phyloP scores from a whole-genome alignment of 2,113 vertebrate species.

The Xenopus tropicalis region DNA sequence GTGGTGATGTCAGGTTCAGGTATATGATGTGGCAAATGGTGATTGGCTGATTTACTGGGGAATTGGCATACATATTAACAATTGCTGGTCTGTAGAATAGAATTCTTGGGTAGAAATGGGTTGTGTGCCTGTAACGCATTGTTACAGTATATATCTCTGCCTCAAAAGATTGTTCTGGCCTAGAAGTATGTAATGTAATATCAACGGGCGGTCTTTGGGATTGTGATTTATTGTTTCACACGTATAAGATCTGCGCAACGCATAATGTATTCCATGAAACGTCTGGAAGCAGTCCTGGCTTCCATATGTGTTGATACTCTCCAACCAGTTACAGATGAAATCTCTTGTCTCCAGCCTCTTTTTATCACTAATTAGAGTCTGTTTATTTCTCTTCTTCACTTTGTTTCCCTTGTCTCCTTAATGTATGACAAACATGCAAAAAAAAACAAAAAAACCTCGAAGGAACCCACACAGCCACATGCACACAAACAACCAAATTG shows the following conservation, averaged over 20 bases:
- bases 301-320: slow-evolving; percentile 41
- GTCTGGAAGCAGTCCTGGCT: slow-evolving; percentile 21
- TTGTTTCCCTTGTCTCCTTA: slow-evolving; percentile 37
- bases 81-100: too few species aligned
- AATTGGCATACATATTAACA: too few species aligned
- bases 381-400: slow-evolving; percentile 25
- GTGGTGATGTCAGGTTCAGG: too few species aligned
- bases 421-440: slow-evolving; percentile 22
- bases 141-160: too few species aligned
- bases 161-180: too few species aligned
- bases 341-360: slow-evolving; percentile 38
- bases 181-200: not conserved
- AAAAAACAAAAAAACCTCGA: not conserved
- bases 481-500: too few species aligned
- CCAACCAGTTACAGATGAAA: slow-evolving; percentile 31
- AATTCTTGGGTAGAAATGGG: too few species aligned
- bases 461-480: not conserved
- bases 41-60: too few species aligned
- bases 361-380: slow-evolving; percentile 35
- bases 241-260: slow-evolving; percentile 13
- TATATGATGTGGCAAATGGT: too few species aligned
- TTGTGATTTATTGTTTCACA: not conserved
- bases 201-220: not conserved
- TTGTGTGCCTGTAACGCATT: too few species aligned
- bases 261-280: slow-evolving; percentile 8